Evolutionary conservation across 2,888 invertebrate genomes (phyloP).

Genomic region (Lacanobia wlatinum): DNA sequence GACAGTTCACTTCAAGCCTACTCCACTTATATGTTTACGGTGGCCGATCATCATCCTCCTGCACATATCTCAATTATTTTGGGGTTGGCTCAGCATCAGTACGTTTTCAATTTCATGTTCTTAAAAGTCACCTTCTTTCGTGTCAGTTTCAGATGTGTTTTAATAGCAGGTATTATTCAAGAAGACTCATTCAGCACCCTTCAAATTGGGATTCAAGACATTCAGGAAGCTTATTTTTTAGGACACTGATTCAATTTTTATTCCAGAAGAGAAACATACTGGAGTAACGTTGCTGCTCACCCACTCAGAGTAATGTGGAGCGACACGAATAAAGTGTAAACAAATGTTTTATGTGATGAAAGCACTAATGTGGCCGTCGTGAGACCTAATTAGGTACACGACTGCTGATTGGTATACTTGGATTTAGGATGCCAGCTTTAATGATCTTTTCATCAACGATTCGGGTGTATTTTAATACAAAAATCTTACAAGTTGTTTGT

Average conservation of each 20-base stretch:
- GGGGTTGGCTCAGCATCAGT: no score
- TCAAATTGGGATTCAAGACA: not conserved
- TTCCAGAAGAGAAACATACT: conserved; percentile 27
- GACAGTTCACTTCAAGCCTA: no score
- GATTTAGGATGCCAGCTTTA: not conserved
- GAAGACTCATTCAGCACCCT: not conserved
- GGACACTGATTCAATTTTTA: conserved; percentile 22
- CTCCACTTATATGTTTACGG: no score
- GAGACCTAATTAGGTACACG: conserved; percentile 37
- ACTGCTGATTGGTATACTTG: conserved; percentile 5
- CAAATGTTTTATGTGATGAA: conserved; percentile 29
- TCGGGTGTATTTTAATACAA: not conserved
- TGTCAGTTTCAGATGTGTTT: not conserved
- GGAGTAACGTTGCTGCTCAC: conserved; percentile 27
- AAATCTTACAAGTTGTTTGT: no score
- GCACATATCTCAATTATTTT: no score
- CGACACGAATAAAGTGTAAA: conserved; percentile 27
- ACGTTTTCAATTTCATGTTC: no score
- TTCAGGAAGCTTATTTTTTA: not conserved
- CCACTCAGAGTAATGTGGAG: conserved; percentile 27
- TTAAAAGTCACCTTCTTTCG: no score
- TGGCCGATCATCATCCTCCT: no score
- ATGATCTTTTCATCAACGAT: not conserved
- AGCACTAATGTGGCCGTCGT: conserved; percentile 21
- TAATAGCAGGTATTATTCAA: no score